A percentile compares a stretch with the other conserved stretches of the same genome.
These are phyloP conservation scores for Tiphia femorata DNA, from an alignment of 2,888 invertebrate species.

Conservation along the genomic window DNA sequence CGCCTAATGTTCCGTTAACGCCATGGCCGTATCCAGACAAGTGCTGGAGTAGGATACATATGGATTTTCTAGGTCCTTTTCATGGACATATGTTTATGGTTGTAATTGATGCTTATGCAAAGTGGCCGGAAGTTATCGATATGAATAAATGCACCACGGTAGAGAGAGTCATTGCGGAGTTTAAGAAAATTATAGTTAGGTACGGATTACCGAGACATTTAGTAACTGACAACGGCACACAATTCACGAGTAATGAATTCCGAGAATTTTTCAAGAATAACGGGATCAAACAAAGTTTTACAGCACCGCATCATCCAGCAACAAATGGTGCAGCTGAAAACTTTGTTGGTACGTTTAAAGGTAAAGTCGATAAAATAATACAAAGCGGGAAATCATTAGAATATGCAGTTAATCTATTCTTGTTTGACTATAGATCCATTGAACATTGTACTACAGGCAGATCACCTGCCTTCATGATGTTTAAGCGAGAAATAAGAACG, in stretches of 20 bases:
- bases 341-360: conserved; percentile 37
- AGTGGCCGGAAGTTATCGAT: not conserved
- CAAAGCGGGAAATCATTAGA: conserved; percentile 12
- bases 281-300: conserved; percentile 27
- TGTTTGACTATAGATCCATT: conserved; percentile 2
- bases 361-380: conserved; percentile 17
- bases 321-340: conserved; percentile 26
- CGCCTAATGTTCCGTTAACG: not conserved
- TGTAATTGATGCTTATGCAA: not conserved
- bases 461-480: conserved; percentile 3
- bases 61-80: too few relatives aligned
- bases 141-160: not conserved
- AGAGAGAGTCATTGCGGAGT: not conserved
- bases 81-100: not conserved
- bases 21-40: not conserved
- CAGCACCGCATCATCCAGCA: conserved; percentile 31
- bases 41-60: not conserved
- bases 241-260: conserved; percentile 22
- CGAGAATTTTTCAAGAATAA: conserved; percentile 21
- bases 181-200: not conserved
- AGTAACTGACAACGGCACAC: conserved; percentile 23
- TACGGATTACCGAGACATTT: conserved; percentile 7
- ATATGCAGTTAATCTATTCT: not conserved
- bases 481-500: not conserved
- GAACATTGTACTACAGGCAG: not conserved